Percentiles rank a stretch among this genome's conserved stretches.
Evolutionary conservation across 2,888 invertebrate species (phyloP).

Genomic region (Lasioglossum calceatum): DNA sequence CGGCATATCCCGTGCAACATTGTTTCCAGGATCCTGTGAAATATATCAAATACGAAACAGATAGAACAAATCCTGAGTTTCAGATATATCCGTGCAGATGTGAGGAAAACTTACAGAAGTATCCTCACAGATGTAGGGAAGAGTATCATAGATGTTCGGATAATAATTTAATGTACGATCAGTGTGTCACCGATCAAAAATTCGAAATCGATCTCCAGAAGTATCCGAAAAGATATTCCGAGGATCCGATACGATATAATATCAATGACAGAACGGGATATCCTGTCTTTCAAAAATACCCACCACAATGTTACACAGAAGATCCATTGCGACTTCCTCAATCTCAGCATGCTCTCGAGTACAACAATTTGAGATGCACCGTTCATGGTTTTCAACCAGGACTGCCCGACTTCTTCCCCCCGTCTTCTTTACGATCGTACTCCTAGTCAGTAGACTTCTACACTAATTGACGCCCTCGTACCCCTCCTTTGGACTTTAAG

Average conservation of each 20-base stretch:
- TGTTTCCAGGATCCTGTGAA: constrained; percentile 75
- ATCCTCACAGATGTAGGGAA: constrained; percentile 82
- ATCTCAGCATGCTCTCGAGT: constrained; percentile 76
- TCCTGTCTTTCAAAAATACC: constrained; percentile 80
- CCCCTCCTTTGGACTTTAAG: not conserved
- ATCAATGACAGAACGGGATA: constrained; percentile 70
- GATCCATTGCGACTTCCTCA: constrained; percentile 76
- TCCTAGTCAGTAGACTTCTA: not conserved
- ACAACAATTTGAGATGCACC: constrained; percentile 78
- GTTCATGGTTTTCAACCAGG: constrained; percentile 69
- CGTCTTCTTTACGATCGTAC: not conserved
- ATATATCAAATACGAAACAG: constrained; percentile 67
- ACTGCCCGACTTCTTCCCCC: not conserved
- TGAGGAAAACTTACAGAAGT: constrained; percentile 80
- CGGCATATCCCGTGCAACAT: constrained; percentile 74
- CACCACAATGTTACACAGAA: constrained; percentile 79
- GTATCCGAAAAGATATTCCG: constrained; percentile 78
- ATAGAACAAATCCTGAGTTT: constrained; percentile 68
- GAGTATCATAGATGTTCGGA: constrained; percentile 82
- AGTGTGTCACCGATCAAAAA: constrained; percentile 72
- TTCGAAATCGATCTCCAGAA: constrained; percentile 77
- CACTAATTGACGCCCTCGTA: not conserved
- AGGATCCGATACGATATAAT: constrained; percentile 75
- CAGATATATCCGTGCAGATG: constrained; percentile 80
- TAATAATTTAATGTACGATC: constrained; percentile 78